A percentile compares a stretch with the other conserved stretches of the same genome.
These are phyloP conservation scores for Rosalia funebris DNA, from an alignment of 2,888 invertebrate species.

Conservation along the genomic window DNA sequence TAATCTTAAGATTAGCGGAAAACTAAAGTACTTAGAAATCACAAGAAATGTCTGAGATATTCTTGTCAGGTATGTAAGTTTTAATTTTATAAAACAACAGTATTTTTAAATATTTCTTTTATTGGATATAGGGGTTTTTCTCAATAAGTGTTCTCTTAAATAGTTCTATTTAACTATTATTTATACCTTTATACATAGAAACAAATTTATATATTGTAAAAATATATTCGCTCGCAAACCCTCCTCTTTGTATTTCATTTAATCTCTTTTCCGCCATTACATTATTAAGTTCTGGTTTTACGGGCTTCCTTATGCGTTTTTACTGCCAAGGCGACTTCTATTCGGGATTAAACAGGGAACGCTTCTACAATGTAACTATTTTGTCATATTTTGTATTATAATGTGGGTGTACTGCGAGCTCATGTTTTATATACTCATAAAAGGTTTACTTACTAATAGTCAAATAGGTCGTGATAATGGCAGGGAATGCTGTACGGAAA, in stretches of 20 bases:
- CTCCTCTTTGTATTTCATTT: neutral
- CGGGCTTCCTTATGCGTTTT: conserved; percentile 7
- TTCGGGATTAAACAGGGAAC: neutral
- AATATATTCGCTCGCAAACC: neutral
- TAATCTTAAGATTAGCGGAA: too few relatives aligned
- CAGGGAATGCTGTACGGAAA: neutral
- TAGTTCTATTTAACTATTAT: too few relatives aligned
- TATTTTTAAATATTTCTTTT: too few relatives aligned
- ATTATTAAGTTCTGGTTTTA: conserved; percentile 11
- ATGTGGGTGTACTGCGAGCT: neutral
- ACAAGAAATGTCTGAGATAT: too few relatives aligned
- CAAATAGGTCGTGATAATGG: neutral
- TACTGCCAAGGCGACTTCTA: conserved; percentile 3
- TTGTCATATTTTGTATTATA: conserved; percentile 12
- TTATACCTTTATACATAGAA: too few relatives aligned
- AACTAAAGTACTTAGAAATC: too few relatives aligned
- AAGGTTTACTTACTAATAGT: conserved; percentile 4
- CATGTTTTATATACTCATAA: conserved; percentile 6
- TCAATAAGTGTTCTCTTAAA: too few relatives aligned
- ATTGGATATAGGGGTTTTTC: too few relatives aligned
- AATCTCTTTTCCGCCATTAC: neutral
- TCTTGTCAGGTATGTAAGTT: too few relatives aligned
- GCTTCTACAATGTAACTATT: conserved; percentile 14
- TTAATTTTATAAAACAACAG: too few relatives aligned
- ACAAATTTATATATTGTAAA: too few relatives aligned